Conservation (phyloP, 2,888 invertebrate species). For the Limenitis arthemis region DNA sequence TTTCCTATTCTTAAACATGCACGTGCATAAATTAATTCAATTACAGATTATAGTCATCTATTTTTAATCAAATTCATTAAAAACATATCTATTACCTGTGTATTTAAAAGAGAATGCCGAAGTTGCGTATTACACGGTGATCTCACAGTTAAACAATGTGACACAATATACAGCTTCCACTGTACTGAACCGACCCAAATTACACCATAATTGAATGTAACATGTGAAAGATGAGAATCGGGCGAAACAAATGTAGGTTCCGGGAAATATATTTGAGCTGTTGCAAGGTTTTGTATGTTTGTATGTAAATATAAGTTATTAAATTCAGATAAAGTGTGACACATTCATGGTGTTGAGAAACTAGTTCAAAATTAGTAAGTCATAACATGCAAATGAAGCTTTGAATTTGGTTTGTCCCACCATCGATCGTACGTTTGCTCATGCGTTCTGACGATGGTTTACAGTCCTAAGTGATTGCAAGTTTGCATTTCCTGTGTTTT, state of each 20-base stretch:
- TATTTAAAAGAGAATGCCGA: slow-evolving; percentile 15
- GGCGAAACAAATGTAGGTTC: slow-evolving; percentile 44
- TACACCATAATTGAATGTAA: slow-evolving; percentile 33
- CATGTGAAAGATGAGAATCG: slow-evolving; percentile 48
- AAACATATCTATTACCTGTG: slow-evolving; percentile 1
- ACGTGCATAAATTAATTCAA: too few species aligned
- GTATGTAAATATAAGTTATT: background rate
- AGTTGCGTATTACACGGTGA: slow-evolving; percentile 9
- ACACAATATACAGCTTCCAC: slow-evolving; percentile 38
- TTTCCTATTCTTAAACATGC: too few species aligned
- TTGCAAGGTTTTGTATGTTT: slow-evolving; percentile 4
- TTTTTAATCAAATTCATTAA: background rate
- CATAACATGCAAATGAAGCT: slow-evolving; percentile 1
- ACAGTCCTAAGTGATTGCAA: background rate
- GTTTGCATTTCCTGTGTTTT: background rate
- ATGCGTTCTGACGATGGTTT: slow-evolving; percentile 8
- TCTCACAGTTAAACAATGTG: slow-evolving; percentile 34
- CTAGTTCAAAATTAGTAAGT: background rate
- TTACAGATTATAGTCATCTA: background rate
- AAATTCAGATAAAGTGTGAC: background rate
- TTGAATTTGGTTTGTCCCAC: slow-evolving; percentile 11
- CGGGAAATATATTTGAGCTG: slow-evolving; percentile 36
- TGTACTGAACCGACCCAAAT: slow-evolving; percentile 43
- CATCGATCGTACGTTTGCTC: slow-evolving; percentile 13
- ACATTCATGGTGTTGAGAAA: background rate